Evolutionary conservation across 1,140 invertebrate species (phyloP), one percentile per base, ranked within the genome.

Genomic region (Linepithema humile): DNA sequence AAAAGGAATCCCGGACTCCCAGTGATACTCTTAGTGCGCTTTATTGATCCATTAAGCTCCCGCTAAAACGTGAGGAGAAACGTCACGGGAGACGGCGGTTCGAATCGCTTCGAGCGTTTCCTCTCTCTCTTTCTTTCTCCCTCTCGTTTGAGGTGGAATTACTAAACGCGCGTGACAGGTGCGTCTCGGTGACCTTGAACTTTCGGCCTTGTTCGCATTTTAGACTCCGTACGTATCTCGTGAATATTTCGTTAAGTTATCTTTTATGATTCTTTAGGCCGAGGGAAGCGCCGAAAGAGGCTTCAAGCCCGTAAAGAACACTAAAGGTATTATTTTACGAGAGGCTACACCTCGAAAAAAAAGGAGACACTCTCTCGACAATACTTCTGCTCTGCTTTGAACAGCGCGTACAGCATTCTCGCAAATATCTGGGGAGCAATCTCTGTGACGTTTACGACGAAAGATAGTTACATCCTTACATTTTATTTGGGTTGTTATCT

Each of bases 231-330:
- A 69, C 23, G 35, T 57, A 15, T 57, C 75, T 83, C 50, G 20
- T 78, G 48, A 83, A 83, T 78, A 78, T 83, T 83, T 78, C 43
- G 38, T 78, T 64, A 64, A 23, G 29, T 64, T 65, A 65, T 77
- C 32, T 45, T 15, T 45, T 73, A 57, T 40, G 60, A 62, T 83
- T 75, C 43, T 55, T 83, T 32, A 48, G 20, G 35, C 5, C 32
- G 55, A 17, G 32, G 17, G 15, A 50, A 50, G 43, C 20, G 53
- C 2, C 26, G n/a, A 38, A n/a, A 23, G 50, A n/a, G 23, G 15
- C 38, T 59, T 29, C 20, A 48, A 48, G 20, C 72, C 35, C 59
- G 43, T 6, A 43, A 64, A 62, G 40, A 75, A 48, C 23, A 23
- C 10, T 4, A 20, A n/a, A 53, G 45, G 12, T 67, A 67, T 65